Evolutionary conservation across 2,888 invertebrate species (phyloP), one percentile per base, ranked within the genome.

Genomic region (Drosophila infuscata): DNA sequence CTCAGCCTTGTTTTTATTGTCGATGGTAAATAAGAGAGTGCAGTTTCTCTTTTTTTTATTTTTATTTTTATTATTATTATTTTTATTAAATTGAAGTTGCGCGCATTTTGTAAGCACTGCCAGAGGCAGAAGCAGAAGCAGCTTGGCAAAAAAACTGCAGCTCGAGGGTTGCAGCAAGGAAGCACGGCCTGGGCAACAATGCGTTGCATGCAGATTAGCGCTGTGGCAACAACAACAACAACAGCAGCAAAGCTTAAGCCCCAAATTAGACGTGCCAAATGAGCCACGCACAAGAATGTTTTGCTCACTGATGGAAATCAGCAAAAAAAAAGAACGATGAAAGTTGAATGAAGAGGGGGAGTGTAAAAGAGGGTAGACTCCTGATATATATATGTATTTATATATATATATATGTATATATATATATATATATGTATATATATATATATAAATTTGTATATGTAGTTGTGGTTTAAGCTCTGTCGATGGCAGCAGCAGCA

Each of bases 81-180:
- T 77, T 61, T 74, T 79, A 88, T 89, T 74, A 82, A 85, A 90
- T 85, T 88, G 80, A 85, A 85, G 85, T 88, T 82, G 88, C 69
- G 72, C 61, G 79, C 89, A 88, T 75, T 78, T 73, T 88, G 30
- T 43, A 70, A 81, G 68, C 68, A 57, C 64, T 46, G 73, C 73
- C n/a, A n/a, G n/a, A n/a, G n/a, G 20, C 87, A 78, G 64, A 9
- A 53, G 51, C 70, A 52, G 8, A 70, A 68, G 11, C 3, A 51
- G 67, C 77, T 65, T 64, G 35, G 36, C 54, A 74, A 49, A 62
- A 62, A 65, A 64, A 25, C 15, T 46, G 43, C 43, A 12, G 20
- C 20, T 43, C 20, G 20, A 43, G 43, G 43, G 11, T 43, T 12
- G 43, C 43, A 20, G 11, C 43, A 20, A 20, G 9, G 43, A 12